Evolutionary conservation across 2,888 invertebrate genomes (phyloP).

Genomic region (Sisyra nigra): DNA sequence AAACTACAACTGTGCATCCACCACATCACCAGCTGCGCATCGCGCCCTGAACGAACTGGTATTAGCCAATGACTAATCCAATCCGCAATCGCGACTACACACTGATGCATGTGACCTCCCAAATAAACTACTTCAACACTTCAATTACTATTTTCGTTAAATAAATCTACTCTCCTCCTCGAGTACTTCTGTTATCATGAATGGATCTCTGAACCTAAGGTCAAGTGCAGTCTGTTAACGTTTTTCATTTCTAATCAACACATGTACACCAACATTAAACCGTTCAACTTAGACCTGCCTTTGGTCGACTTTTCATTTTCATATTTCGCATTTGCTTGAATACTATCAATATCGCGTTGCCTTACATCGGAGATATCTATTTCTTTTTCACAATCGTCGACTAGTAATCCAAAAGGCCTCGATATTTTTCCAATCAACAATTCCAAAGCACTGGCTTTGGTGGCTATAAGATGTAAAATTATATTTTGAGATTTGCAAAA

Average conservation of each 20-base stretch:
- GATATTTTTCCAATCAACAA: slow-evolving; percentile 15
- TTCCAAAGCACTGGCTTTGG: slow-evolving; percentile 16
- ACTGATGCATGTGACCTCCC: too few species aligned
- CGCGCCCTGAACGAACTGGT: too few species aligned
- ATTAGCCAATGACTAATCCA: too few species aligned
- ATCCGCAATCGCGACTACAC: too few species aligned
- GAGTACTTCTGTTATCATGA: neutral
- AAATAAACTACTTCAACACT: too few species aligned
- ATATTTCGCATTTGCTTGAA: neutral
- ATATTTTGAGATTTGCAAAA: slow-evolving; percentile 12
- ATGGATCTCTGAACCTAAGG: slow-evolving; percentile 7
- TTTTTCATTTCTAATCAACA: slow-evolving; percentile 10
- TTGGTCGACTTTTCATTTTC: slow-evolving; percentile 13
- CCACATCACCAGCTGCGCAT: too few species aligned
- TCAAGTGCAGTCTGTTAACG: slow-evolving; percentile 8
- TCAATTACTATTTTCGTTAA: too few species aligned
- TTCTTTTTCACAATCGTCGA: slow-evolving; percentile 6
- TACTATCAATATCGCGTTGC: slow-evolving; percentile 6
- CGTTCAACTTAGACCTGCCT: slow-evolving; percentile 7
- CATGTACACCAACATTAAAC: slow-evolving; percentile 8
- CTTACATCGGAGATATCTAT: slow-evolving; percentile 8
- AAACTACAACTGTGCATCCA: too few species aligned
- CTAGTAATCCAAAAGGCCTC: slow-evolving; percentile 11
- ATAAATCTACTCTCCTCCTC: too few species aligned
- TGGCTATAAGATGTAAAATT: slow-evolving; percentile 15